Percentiles rank a stretch among this genome's conserved stretches.
phyloP scores from a whole-genome alignment of 2,888 invertebrate species.

The Seladonia tumulorum region DNA sequence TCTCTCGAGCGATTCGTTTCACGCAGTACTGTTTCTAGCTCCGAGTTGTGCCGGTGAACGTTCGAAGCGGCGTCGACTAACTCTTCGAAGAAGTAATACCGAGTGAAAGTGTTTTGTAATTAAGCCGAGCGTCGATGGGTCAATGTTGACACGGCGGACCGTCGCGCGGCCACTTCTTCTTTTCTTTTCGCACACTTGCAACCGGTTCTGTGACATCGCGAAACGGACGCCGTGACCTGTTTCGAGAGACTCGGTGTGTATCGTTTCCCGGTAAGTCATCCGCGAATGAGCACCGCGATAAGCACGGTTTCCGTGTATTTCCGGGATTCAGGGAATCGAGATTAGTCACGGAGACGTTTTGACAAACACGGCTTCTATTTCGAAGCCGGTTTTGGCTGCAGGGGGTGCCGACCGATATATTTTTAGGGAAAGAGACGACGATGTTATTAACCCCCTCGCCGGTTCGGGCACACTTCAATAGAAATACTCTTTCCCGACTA shows the following conservation, averaged over 20 bases:
- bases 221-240: constrained; percentile 18
- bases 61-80: not conserved
- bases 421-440: constrained; percentile 76
- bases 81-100: not conserved
- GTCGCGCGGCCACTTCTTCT: not conserved
- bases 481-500: constrained; percentile 19
- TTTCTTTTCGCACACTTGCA: not conserved
- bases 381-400: constrained; percentile 50
- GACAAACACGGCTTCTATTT: constrained; percentile 65
- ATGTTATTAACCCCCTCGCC: constrained; percentile 78
- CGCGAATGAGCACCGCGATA: constrained; percentile 25
- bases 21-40: not conserved
- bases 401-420: constrained; percentile 71
- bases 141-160: not conserved
- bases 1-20: not conserved
- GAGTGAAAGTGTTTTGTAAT: not conserved
- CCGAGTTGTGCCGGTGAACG: not conserved
- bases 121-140: not conserved
- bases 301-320: constrained; percentile 21
- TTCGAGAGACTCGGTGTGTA: constrained; percentile 15
- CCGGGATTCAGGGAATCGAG: constrained; percentile 47
- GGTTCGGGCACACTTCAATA: constrained; percentile 44
- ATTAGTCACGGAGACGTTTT: constrained; percentile 64
- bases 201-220: not conserved
- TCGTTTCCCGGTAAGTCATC: constrained; percentile 32